Conservation (phyloP, 2,113 vertebrate species). For the Shinisaurus crocodilurus region DNA sequence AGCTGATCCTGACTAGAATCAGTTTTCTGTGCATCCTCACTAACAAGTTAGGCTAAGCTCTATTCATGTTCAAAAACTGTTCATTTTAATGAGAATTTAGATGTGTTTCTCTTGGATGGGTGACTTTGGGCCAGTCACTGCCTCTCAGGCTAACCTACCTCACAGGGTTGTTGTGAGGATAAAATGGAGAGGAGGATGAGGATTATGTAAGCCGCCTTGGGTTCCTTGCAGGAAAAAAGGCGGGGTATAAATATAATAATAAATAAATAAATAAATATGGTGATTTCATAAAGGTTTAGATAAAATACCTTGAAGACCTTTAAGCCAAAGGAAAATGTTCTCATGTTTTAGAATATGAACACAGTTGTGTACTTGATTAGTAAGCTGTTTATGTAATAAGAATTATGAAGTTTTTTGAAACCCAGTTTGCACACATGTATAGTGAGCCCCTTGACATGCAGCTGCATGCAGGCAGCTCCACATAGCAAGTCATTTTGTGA, state of each 20-base stretch:
- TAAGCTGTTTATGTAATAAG: background rate
- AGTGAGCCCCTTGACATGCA: background rate
- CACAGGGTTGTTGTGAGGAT: too few relatives aligned
- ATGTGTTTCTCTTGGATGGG: too few relatives aligned
- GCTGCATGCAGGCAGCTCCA: background rate
- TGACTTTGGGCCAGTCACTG: too few relatives aligned
- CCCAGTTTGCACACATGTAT: background rate
- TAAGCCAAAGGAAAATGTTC: background rate
- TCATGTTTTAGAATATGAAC: background rate
- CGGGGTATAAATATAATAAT: too few relatives aligned
- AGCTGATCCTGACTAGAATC: background rate
- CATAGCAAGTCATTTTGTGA: background rate
- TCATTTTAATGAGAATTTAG: background rate
- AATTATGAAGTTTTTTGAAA: background rate
- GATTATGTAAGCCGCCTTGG: too few relatives aligned
- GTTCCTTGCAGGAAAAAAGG: too few relatives aligned
- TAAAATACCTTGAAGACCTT: background rate
- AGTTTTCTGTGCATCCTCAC: background rate
- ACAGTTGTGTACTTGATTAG: background rate
- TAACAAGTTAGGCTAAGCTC: background rate
- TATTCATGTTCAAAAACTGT: background rate
- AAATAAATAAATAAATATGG: too few relatives aligned
- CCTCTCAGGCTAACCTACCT: background rate
- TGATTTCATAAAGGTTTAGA: background rate
- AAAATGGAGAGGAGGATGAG: too few relatives aligned